These are phyloP conservation scores for Tinea trinotella DNA, from an alignment of 2,888 invertebrate genomes.

Conservation along the genomic window DNA sequence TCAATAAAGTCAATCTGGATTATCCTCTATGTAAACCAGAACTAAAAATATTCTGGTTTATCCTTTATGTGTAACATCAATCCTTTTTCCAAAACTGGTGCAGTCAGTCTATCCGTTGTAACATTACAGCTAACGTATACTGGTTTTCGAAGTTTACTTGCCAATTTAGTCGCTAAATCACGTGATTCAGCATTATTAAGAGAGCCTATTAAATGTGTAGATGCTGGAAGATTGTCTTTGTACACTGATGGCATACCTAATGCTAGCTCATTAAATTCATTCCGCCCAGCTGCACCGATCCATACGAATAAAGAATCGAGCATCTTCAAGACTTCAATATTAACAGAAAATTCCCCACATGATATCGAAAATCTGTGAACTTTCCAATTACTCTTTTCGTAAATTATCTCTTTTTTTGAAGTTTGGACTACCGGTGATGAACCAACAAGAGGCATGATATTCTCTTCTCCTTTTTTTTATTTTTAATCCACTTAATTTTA, in stretches of 20 bases:
- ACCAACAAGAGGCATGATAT: not conserved
- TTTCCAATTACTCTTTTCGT: constrained; percentile 37
- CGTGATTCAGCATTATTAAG: constrained; percentile 4
- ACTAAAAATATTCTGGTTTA: constrained; percentile 3
- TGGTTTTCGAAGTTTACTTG: constrained; percentile 32
- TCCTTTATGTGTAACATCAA: constrained; percentile 39
- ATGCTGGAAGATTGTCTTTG: constrained; percentile 22
- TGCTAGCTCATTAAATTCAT: constrained; percentile 33
- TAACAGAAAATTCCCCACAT: constrained; percentile 39
- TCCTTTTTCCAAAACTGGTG: constrained; percentile 38
- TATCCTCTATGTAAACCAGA: too few species aligned
- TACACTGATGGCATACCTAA: constrained; percentile 33
- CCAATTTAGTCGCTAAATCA: constrained; percentile 27
- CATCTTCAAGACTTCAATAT: constrained; percentile 37
- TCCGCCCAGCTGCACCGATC: constrained; percentile 33
- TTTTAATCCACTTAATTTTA: too few species aligned
- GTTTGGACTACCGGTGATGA: constrained; percentile 4
- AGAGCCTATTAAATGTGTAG: constrained; percentile 24
- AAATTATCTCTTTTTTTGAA: not conserved
- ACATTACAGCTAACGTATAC: constrained; percentile 37
- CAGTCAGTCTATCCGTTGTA: constrained; percentile 37
- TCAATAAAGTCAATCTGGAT: too few species aligned
- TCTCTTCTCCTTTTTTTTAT: not conserved
- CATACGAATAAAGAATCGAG: constrained; percentile 44
- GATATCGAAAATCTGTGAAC: constrained; percentile 45